Base-by-base conservation (phyloP, 1,140 invertebrate genomes). In the Lycorma delicatula region DNA sequence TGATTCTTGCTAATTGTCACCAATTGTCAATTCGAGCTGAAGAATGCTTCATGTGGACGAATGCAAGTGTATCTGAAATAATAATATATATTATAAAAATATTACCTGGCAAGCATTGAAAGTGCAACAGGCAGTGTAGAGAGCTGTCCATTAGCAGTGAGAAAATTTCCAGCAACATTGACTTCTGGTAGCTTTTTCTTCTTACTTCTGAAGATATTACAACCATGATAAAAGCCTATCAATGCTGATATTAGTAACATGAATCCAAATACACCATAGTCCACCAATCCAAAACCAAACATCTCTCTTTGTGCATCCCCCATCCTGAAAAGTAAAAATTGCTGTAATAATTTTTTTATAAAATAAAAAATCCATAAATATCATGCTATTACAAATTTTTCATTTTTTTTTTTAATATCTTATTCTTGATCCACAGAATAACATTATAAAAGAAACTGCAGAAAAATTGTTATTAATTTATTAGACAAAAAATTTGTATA, bases 201-300 rank as follows among this genome's bases (percentile, higher is more conserved):
- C 34, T 77, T 73, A 16, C 23, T 34, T 5, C 84, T 81, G 65
- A 83, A 85, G 64, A 82, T 87, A 11, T 47, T 1, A 50, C 71
- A 72, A 86, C 80, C 82, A 64, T 81, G 89, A 71, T 86, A 91
- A 1, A 91, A 70, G 0, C 89, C 89, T 58, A 91, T 91, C 1
- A 82, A 71, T 0, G 85, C 76, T 6, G 86, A 89, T 0, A 84
- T 64, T 0, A 79, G 68, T 49, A 90, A 71, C 78, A 89, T 83
- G 2, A 69, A 67, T 1, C 74, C 79, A 65, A 89, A 88, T 12
- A 89, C 77, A 0, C 76, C 64, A 72, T 87, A 88, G 70, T 89
- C 86, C 34, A 80, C 62, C 70, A 69, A 74, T 41, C 67, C 67
- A 46, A 77, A 77, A n/a, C n/a, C n/a, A n/a, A n/a, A n/a, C n/a